phyloP scores from a whole-genome alignment of 2,888 invertebrate genomes.

The Cryptocephalus moraei region DNA sequence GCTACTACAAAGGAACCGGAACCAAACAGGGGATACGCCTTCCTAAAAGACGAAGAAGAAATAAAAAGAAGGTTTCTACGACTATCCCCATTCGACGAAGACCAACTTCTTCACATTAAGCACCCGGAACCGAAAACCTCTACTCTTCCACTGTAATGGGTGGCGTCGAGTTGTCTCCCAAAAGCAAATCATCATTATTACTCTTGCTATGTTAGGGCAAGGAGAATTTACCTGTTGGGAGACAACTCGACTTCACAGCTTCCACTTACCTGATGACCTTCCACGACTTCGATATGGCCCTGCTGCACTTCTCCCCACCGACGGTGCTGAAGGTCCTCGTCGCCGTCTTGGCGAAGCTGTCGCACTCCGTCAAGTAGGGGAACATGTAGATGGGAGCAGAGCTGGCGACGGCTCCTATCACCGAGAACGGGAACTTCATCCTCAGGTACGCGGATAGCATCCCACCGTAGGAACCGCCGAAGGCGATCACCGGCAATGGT shows the following conservation, averaged over 20 bases:
- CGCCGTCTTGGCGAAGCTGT: conserved; percentile 64
- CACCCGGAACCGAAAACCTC: too few species aligned
- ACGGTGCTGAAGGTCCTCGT: conserved; percentile 59
- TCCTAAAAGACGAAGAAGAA: too few species aligned
- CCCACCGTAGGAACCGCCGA: conserved; percentile 89
- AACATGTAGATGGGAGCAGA: conserved; percentile 90
- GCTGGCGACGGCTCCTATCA: conserved; percentile 81
- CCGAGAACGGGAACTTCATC: conserved; percentile 87
- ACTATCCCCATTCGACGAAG: too few species aligned
- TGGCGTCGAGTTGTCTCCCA: too few species aligned
- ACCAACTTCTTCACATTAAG: too few species aligned
- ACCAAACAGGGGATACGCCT: too few species aligned
- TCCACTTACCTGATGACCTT: conserved; percentile 53
- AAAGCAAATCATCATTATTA: background rate
- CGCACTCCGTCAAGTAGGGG: conserved; percentile 66
- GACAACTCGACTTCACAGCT: too few species aligned
- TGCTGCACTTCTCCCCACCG: conserved; percentile 48
- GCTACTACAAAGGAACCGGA: too few species aligned
- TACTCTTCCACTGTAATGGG: too few species aligned
- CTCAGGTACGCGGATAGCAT: conserved; percentile 95
- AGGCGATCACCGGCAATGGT: conserved; percentile 70
- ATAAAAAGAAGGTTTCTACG: too few species aligned
- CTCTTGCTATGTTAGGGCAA: background rate
- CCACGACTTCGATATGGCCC: conserved; percentile 74
- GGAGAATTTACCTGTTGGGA: background rate